Conservation (phyloP, 1,140 invertebrate species). For the Drosophila trapezifrons region DNA sequence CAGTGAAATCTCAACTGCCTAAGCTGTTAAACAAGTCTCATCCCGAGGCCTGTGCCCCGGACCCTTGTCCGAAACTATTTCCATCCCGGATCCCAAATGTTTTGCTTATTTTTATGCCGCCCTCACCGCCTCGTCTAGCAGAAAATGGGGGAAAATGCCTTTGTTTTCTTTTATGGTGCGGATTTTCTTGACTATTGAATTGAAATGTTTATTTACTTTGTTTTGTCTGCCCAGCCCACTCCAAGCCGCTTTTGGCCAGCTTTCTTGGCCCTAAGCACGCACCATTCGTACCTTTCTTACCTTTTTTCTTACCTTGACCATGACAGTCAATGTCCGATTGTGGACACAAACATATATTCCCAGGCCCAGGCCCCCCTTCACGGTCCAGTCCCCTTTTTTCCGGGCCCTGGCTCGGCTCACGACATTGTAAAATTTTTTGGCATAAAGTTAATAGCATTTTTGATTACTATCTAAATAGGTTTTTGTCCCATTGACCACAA, state of each 20-base stretch:
- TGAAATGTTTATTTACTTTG: constrained; percentile 75
- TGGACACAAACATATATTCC: constrained; percentile 5
- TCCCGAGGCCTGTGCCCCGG: background rate
- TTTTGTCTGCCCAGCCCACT: constrained; percentile 11
- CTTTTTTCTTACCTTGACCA: constrained; percentile 47
- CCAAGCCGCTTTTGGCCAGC: background rate
- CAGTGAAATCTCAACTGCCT: constrained; percentile 46
- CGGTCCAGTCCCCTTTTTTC: background rate
- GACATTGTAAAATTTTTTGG: constrained; percentile 75
- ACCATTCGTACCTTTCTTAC: constrained; percentile 22
- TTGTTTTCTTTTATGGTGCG: constrained; percentile 64
- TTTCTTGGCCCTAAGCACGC: constrained; percentile 15
- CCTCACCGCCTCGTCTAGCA: background rate
- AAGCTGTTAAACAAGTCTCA: constrained; percentile 55
- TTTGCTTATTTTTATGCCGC: constrained; percentile 57
- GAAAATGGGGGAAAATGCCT: constrained; percentile 44
- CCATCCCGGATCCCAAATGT: constrained; percentile 32
- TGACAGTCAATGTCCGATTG: constrained; percentile 53
- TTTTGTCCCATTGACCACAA: constrained; percentile 75
- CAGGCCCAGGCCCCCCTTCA: background rate
- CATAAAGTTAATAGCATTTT: constrained; percentile 77
- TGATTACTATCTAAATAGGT: constrained; percentile 76
- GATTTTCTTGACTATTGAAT: constrained; percentile 76
- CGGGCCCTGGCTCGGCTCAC: constrained; percentile 24
- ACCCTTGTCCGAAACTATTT: constrained; percentile 63